These are phyloP conservation scores for Ooceraea biroi DNA, from an alignment of 1,140 invertebrate species.

Conservation along the genomic window DNA sequence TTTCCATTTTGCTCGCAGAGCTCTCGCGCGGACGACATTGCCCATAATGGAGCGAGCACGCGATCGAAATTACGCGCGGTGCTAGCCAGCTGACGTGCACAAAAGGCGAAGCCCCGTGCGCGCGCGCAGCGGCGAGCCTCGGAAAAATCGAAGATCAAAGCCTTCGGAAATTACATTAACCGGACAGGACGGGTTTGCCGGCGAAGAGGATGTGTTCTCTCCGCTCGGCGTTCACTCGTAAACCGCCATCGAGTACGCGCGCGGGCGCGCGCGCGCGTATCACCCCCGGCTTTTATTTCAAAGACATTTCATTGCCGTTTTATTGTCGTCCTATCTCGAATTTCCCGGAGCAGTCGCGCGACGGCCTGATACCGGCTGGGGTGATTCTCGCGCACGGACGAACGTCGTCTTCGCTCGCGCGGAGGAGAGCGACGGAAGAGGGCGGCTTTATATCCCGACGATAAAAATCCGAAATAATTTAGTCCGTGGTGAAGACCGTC, in stretches of 20 bases:
- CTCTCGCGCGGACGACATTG: conserved; percentile 21
- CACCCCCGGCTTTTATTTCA: conserved; percentile 56
- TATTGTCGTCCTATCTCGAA: conserved; percentile 52
- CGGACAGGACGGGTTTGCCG: conserved; percentile 9
- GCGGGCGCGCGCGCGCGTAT: no score
- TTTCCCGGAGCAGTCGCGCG: conserved; percentile 33
- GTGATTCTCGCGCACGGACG: conserved; percentile 10
- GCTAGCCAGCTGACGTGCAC: conserved; percentile 9
- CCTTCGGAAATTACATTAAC: conserved; percentile 63
- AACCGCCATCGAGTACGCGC: conserved; percentile 54
- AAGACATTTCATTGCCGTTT: conserved; percentile 66
- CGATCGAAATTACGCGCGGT: conserved; percentile 59
- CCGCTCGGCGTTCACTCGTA: conserved; percentile 61
- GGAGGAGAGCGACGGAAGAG: no score
- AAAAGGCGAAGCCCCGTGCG: conserved; percentile 32
- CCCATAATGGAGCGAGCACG: conserved; percentile 36
- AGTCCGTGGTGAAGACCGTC: not conserved
- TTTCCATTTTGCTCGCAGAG: conserved; percentile 18
- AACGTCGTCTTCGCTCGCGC: conserved; percentile 8
- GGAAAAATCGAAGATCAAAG: conserved; percentile 71
- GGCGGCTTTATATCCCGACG: conserved; percentile 35
- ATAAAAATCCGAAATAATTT: conserved; percentile 70
- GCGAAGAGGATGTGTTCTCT: conserved; percentile 12
- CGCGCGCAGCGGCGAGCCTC: not conserved
- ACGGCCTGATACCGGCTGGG: conserved; percentile 12